Base-by-base conservation (phyloP, 2,888 invertebrate species). In the Machimus atricapillus region DNA sequence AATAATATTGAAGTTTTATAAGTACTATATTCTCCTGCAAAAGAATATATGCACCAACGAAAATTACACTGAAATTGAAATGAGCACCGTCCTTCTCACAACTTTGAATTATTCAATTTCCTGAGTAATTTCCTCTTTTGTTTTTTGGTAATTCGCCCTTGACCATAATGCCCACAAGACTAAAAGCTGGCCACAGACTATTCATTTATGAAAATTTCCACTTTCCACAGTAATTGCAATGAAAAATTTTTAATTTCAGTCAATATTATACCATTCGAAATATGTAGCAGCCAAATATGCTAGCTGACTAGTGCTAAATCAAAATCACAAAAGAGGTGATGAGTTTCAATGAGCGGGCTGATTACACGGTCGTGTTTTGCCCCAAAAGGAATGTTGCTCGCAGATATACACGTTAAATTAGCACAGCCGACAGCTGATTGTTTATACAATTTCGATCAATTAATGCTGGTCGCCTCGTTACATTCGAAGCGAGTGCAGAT, bases 381-480 rank as follows among this genome's bases (percentile, higher is more conserved):
- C 23, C 43, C 19, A 78, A 43, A 78, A 78, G 78, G 78, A 78
- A 78, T 78, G 78, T 43, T 78, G 78, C 23, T 43, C 37, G 40
- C 40, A 78, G n/a, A 77, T 78, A 19, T 40, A 78, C 46, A n/a
- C 40, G 40, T 43, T 78, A 43, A 78, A 78, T 78, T 40, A 78
- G n/a, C 78, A 23, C 40, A 23, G 78, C 14, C n/a, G 78, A 78
- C 40, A 78, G 43, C 23, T 46, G 78, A 78, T 78, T 78, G 78
- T 78, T 78, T 46, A n/a, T n/a, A 78, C 78, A 78, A 19, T 9
- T 78, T 78, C 40, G 43, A 78, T 43, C 78, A 43, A 78, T 78
- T 78, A 78, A 78, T 12, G 23, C 46, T 43, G 37, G 78, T 78
- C 43, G 43, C 78, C 78, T 34, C 43, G 66, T 23, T 23, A 7